Evolutionary conservation across 1,140 invertebrate species (phyloP).

Genomic region (Aculops lycopersici): DNA sequence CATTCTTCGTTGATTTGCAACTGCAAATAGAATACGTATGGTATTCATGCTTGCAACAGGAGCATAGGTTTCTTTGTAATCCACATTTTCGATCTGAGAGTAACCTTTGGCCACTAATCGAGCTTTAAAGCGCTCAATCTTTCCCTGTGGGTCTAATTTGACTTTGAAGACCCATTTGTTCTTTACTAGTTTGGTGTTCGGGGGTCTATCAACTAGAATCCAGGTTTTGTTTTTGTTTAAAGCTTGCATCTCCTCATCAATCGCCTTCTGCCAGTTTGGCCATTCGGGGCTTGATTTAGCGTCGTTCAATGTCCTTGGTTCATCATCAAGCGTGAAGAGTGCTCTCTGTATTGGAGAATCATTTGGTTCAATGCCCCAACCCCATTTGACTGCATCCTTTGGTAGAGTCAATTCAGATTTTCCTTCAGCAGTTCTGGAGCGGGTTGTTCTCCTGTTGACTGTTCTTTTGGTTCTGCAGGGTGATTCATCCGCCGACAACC

Average conservation of each 20-base stretch:
- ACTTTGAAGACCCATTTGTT: constrained; percentile 15
- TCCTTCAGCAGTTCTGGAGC: neutral
- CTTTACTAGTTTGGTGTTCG: constrained; percentile 10
- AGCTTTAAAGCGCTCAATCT: constrained; percentile 14
- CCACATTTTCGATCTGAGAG: constrained; percentile 9
- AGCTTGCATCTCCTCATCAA: constrained; percentile 15
- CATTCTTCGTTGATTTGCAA: constrained; percentile 13
- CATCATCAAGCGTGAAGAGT: constrained; percentile 8
- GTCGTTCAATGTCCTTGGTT: constrained; percentile 13
- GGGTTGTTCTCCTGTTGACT: neutral
- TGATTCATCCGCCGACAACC: too few relatives aligned
- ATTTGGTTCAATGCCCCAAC: neutral
- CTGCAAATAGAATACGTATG: constrained; percentile 15
- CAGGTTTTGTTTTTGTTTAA: constrained; percentile 15
- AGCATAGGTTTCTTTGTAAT: constrained; percentile 13
- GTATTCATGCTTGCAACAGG: constrained; percentile 12
- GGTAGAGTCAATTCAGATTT: neutral
- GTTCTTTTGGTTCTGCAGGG: too few relatives aligned
- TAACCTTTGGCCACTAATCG: constrained; percentile 15
- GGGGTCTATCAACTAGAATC: constrained; percentile 12
- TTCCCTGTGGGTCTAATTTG: constrained; percentile 14
- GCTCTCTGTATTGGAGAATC: neutral
- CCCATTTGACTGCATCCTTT: neutral
- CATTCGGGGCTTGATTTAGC: constrained; percentile 8
- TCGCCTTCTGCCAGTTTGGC: constrained; percentile 15